phyloP scores from a whole-genome alignment of 1,140 invertebrate genomes.

The Sycophila sp. region DNA sequence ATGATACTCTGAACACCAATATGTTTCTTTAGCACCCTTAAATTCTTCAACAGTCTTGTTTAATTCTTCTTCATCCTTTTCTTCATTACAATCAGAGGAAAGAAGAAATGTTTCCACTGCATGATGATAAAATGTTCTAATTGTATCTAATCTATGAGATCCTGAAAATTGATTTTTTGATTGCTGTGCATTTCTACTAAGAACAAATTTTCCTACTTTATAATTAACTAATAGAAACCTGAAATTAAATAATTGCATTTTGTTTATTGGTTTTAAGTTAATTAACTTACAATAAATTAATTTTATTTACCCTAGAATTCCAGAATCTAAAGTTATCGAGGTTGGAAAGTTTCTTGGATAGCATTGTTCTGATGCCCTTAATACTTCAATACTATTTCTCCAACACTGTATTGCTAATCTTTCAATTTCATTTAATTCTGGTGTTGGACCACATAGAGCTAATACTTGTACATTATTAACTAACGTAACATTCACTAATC shows the following conservation, averaged over 20 bases:
- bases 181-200: constrained; percentile 72
- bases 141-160: constrained; percentile 73
- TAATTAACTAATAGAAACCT: constrained; percentile 78
- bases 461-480: constrained; percentile 79
- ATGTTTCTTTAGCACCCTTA: constrained; percentile 72
- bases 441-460: constrained; percentile 81
- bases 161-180: constrained; percentile 66
- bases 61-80: constrained; percentile 18
- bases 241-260: constrained; percentile 43
- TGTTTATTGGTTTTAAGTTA: constrained; percentile 1
- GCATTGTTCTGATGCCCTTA: constrained; percentile 71
- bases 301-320: constrained; percentile 72
- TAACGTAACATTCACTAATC: constrained; percentile 80
- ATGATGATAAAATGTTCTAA: constrained; percentile 79
- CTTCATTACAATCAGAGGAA: constrained; percentile 25
- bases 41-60: constrained; percentile 40
- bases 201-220: constrained; percentile 73
- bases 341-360: constrained; percentile 74
- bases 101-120: constrained; percentile 65
- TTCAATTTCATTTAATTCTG: constrained; percentile 77
- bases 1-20: constrained; percentile 85
- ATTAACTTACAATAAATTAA: background rate
- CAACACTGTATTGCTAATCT: constrained; percentile 78
- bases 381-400: constrained; percentile 74
- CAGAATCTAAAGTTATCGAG: constrained; percentile 70